Base-by-base conservation (phyloP, 35 echinoderm and acorn worm genomes). In the Stichopus chloronotus region DNA sequence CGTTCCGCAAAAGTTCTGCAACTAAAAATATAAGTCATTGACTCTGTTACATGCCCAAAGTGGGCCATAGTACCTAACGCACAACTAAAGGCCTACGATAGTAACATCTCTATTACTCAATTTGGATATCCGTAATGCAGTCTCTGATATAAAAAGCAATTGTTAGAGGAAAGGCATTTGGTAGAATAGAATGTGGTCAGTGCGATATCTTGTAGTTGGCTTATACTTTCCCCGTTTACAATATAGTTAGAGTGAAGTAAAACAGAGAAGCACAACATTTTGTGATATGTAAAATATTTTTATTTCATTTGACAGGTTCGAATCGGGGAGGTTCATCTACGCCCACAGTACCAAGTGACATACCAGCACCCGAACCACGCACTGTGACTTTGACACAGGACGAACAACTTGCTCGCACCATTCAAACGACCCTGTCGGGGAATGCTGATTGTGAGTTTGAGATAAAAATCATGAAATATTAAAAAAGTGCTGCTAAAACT, bases 391-490 rank as follows among this genome's bases (percentile, higher is more conserved):
- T 81, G 78, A 81, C 19, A 81, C 2, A 81, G 78, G 78, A 81
- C 78, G 43, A 81, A 81, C 78, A 81, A 5, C 78, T 81, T 81
- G 78, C 78, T 81, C 2, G 78, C 10, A 5, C 78, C 78, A 81
- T 81, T 81, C 78, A 81, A 5, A 81, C 1, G 78, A n/a, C 2
- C 11, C 78, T 81, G 10, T 81, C 78, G 78, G n/a, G 43, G 78
- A 52, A 81, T 81, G 78, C 78, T 81, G 78, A 81, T 81, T 3
- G 78, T 81, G 78, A 81, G 78, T 81, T 81, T 81, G 43, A 52
- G 78, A 81, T 5, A 52, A 81, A 81, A 81, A 0, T 2, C 63
- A 71, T 1, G 63, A 4, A 71, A 71, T 71, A 71, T 71, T 81
- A 2, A 81, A 81, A 25, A n/a, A 81, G 2, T 81, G 78, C 78